These are phyloP conservation scores for Gobiocypris rarus DNA, from an alignment of 2,113 vertebrate species.

Conservation along the genomic window DNA sequence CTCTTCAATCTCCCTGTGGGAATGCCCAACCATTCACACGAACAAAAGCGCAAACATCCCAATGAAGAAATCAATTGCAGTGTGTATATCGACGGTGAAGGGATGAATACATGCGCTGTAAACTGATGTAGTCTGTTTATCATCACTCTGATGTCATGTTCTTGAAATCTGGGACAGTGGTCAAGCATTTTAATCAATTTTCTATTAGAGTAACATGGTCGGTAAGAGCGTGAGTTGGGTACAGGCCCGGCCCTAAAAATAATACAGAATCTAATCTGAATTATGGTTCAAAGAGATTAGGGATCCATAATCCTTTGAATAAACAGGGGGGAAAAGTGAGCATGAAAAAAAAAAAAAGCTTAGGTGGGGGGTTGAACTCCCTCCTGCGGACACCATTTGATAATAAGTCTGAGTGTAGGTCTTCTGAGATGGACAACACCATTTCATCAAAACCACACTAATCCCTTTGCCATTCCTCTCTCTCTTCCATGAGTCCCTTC, in stretches of 20 bases:
- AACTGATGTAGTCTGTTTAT: conserved; percentile 49
- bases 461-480: conserved; percentile 16
- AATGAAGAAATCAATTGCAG: conserved; percentile 43
- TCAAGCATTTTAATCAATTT: conserved; percentile 80
- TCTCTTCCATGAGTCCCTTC: neutral
- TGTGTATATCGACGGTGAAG: neutral
- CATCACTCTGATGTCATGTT: conserved; percentile 62
- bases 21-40: neutral
- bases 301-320: conserved; percentile 77
- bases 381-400: conserved; percentile 38
- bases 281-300: conserved; percentile 81
- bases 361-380: conserved; percentile 41
- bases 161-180: conserved; percentile 73
- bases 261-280: conserved; percentile 80
- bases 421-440: conserved; percentile 49
- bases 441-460: conserved; percentile 52
- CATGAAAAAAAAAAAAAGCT: conserved; percentile 62
- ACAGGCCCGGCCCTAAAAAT: conserved; percentile 78
- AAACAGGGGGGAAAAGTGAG: conserved; percentile 67
- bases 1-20: neutral
- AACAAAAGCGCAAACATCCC: neutral
- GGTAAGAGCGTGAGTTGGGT: conserved; percentile 62
- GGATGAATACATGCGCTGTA: neutral
- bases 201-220: conserved; percentile 64
- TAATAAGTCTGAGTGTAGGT: conserved; percentile 44